Percentiles rank a stretch among this genome's conserved stretches.
phyloP scores from a whole-genome alignment of 2,888 invertebrate genomes.

The Carcina quercana region DNA sequence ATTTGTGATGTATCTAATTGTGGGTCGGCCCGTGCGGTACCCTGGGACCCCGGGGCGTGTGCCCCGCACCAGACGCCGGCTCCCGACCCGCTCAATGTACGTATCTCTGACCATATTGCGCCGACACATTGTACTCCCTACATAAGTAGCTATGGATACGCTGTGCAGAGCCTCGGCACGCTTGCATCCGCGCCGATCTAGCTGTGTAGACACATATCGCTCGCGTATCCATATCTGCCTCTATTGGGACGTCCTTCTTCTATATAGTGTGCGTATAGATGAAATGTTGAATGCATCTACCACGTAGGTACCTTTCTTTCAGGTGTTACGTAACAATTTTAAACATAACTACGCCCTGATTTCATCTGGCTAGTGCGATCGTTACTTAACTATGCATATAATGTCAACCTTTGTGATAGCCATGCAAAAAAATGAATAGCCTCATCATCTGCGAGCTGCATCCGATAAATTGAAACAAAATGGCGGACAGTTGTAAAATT shows the following conservation, averaged over 20 bases:
- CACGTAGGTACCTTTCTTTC: constrained; percentile 29
- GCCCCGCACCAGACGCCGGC: constrained; percentile 51
- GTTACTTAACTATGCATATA: background rate
- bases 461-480: constrained; percentile 57
- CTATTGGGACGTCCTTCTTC: constrained; percentile 27
- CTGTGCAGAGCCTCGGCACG: constrained; percentile 24
- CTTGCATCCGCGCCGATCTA: constrained; percentile 39
- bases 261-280: constrained; percentile 24
- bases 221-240: constrained; percentile 39
- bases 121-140: constrained; percentile 50
- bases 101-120: constrained; percentile 68
- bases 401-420: background rate
- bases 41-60: constrained; percentile 55
- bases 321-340: constrained; percentile 28
- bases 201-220: constrained; percentile 22
- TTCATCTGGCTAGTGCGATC: background rate
- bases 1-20: constrained; percentile 64
- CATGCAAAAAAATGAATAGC: constrained; percentile 15
- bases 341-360: constrained; percentile 1
- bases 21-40: constrained; percentile 64
- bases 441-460: constrained; percentile 29
- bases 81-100: constrained; percentile 64
- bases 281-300: constrained; percentile 30
- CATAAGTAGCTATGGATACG: constrained; percentile 53
- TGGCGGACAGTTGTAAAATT: constrained; percentile 59